Percentiles rank a stretch among this genome's conserved stretches.
These are phyloP conservation scores for Aptenodytes patagonicus DNA, from an alignment of 2,113 vertebrate genomes.

Conservation along the genomic window DNA sequence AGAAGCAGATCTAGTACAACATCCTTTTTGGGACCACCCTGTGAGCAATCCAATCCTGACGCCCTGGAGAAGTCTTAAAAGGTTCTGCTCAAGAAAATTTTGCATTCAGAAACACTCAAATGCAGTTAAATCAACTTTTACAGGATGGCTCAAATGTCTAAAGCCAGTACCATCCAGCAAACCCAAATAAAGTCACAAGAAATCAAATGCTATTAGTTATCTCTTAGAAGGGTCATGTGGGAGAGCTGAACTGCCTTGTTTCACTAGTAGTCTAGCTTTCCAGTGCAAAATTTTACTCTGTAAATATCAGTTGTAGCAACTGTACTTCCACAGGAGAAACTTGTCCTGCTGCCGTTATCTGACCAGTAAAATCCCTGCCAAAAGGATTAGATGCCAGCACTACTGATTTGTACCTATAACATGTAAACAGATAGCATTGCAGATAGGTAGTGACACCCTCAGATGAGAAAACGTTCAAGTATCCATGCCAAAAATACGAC, in stretches of 20 bases:
- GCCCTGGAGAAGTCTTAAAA: neutral
- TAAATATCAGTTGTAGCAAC: neutral
- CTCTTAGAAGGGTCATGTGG: neutral
- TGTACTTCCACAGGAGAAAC: conserved; percentile 74
- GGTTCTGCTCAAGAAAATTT: neutral
- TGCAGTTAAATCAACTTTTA: neutral
- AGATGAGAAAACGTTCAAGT: neutral
- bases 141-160: neutral
- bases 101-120: neutral
- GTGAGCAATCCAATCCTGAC: neutral
- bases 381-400: conserved; percentile 70
- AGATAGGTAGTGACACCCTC: neutral
- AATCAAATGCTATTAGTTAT: neutral
- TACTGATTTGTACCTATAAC: conserved; percentile 71
- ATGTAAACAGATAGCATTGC: neutral
- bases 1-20: neutral
- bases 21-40: neutral
- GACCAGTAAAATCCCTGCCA: conserved; percentile 75
- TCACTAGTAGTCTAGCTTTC: neutral
- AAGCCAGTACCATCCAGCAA: neutral
- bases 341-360: conserved; percentile 77
- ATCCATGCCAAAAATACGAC: neutral
- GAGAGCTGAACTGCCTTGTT: neutral
- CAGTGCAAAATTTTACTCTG: neutral
- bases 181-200: neutral